Evolutionary conservation across 2,113 vertebrate species (phyloP), one percentile per base, ranked within the genome.

Genomic region (Coryphaenoides rupestris): DNA sequence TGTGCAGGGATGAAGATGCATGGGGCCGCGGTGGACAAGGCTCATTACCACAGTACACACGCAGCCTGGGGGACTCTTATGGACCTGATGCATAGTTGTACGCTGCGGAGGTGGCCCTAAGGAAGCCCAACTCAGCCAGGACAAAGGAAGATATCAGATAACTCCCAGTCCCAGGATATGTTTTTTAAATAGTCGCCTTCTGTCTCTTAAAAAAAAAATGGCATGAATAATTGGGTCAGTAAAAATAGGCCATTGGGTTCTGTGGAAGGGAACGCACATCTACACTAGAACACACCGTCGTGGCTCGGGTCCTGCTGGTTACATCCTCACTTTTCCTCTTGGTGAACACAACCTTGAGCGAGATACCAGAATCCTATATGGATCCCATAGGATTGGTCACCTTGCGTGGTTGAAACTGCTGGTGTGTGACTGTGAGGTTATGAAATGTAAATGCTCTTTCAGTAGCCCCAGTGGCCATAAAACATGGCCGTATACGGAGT

Each of bases 51-150:
- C 28, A 2, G 47, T n/a, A 49, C 47, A 49, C 3, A 49, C 10
- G 28, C 3, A 3, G 4, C 28, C 28, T 33, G 5, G 2, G 28
- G 28, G 17, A 13, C 16, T n/a, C 4, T 49, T 49, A 49, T 49
- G 17, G 47, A 49, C 47, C 47, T 12, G 3, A 49, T 49, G 47
- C 47, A 49, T 49, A 9, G 28, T 3, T 54, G 52, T 54, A 54
- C 19, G 1, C 15, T 1, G 23, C 12, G 24, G 58, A 33, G 65
- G 69, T 55, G 65, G 65, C 72, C 75, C 66, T 57, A 10, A 60
- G 55, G 61, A 53, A 28, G 23, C 9, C 23, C 28, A 14, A 6
- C 21, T 62, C 56, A 62, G 19, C 5, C 17, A 33, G 28, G 28
- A 33, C 54, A 22, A 49, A 63, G 16, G 13, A 63, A 19, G 19